Conservation (phyloP, 2,888 invertebrate species). For the Nowickia ferox region DNA sequence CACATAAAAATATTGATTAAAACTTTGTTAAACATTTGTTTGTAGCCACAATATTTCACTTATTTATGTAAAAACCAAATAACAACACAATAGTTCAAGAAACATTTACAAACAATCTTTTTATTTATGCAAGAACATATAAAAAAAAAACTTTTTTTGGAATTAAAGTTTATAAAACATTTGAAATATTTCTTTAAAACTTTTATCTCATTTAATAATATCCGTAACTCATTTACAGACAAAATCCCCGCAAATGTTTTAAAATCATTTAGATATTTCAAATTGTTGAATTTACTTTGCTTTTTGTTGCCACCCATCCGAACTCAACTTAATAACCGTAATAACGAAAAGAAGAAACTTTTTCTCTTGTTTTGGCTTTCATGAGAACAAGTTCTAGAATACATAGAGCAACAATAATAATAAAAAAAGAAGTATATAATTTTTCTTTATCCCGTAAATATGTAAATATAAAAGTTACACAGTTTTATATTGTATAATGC, state of each 20-base stretch:
- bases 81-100: too few species aligned
- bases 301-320: slow-evolving; percentile 36
- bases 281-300: slow-evolving; percentile 43
- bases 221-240: slow-evolving; percentile 32
- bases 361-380: slow-evolving; percentile 20
- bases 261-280: background rate
- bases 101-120: too few species aligned
- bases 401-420: slow-evolving; percentile 31
- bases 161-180: slow-evolving; percentile 21
- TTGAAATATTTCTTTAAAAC: background rate
- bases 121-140: too few species aligned
- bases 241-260: slow-evolving; percentile 37
- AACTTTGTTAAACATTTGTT: too few species aligned
- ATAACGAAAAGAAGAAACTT: slow-evolving; percentile 36
- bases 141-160: background rate
- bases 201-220: background rate
- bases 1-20: too few species aligned
- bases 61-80: too few species aligned
- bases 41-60: too few species aligned
- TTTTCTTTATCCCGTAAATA: slow-evolving; percentile 54
- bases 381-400: slow-evolving; percentile 3
- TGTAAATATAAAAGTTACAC: slow-evolving; percentile 23
- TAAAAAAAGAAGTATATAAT: slow-evolving; percentile 35
- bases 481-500: background rate
- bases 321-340: slow-evolving; percentile 58